These are phyloP conservation scores for Pseudolycoriella hygida DNA, from an alignment of 2,888 invertebrate genomes.

Conservation along the genomic window DNA sequence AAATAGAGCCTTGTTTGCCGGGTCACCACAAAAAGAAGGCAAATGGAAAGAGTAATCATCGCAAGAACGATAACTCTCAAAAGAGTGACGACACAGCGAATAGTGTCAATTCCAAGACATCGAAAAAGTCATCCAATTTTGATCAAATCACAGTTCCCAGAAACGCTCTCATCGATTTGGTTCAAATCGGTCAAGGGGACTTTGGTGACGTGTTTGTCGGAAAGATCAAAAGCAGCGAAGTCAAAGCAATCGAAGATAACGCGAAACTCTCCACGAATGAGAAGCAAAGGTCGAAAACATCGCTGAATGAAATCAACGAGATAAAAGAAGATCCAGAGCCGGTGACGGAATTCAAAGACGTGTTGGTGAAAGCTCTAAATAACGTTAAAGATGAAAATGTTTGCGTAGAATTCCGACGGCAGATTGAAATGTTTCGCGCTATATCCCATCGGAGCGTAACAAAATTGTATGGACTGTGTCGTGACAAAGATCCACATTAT, in stretches of 20 bases:
- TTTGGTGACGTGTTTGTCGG: slow-evolving; percentile 84
- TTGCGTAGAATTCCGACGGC: slow-evolving; percentile 70
- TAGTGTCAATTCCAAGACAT: slow-evolving; percentile 40
- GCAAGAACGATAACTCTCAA: slow-evolving; percentile 32
- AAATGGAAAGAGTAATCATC: slow-evolving; percentile 23
- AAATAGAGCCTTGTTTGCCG: slow-evolving; percentile 27
- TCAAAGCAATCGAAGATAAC: slow-evolving; percentile 13
- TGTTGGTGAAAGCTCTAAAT: slow-evolving; percentile 60
- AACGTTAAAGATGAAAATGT: slow-evolving; percentile 60
- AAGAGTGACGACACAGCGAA: slow-evolving; percentile 50
- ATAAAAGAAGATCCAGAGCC: slow-evolving; percentile 22
- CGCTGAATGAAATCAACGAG: slow-evolving; percentile 29
- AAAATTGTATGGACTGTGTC: slow-evolving; percentile 62
- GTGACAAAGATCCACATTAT: slow-evolving; percentile 70
- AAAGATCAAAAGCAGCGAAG: slow-evolving; percentile 31
- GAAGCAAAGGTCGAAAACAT: slow-evolving; percentile 26
- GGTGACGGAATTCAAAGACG: slow-evolving; percentile 22
- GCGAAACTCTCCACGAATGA: slow-evolving; percentile 15
- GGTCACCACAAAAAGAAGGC: slow-evolving; percentile 10
- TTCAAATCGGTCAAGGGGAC: slow-evolving; percentile 63
- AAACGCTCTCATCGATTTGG: slow-evolving; percentile 48
- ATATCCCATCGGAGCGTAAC: slow-evolving; percentile 64
- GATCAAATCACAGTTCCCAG: slow-evolving; percentile 62
- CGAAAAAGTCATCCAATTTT: slow-evolving; percentile 41
- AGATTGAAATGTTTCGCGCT: slow-evolving; percentile 70